These are phyloP conservation scores for Ptilodon capucinus DNA, from an alignment of 2,888 invertebrate species.

Conservation along the genomic window DNA sequence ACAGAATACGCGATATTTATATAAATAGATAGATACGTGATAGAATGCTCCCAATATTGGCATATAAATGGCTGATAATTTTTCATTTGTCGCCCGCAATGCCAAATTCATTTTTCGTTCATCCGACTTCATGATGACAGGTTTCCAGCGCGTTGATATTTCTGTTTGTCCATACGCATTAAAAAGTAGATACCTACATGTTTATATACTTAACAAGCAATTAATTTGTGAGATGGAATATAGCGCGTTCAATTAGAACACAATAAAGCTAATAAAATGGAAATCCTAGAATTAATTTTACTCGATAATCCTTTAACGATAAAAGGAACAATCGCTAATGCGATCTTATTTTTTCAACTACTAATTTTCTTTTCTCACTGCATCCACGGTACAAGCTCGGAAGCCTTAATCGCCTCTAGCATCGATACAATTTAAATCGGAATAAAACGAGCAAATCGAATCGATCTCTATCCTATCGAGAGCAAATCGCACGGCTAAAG, in stretches of 20 bases:
- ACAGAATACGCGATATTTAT: not conserved
- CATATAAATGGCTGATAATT: constrained; percentile 37
- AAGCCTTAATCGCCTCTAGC: constrained; percentile 73
- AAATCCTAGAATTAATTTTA: too few relatives aligned
- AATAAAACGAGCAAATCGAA: constrained; percentile 75
- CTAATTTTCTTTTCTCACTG: constrained; percentile 60
- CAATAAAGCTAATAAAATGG: not conserved
- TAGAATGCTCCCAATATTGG: constrained; percentile 28
- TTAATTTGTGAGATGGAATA: too few relatives aligned
- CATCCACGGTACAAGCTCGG: constrained; percentile 49
- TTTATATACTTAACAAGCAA: too few relatives aligned
- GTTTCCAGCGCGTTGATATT: constrained; percentile 30
- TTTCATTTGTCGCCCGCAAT: constrained; percentile 43
- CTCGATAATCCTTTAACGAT: constrained; percentile 3
- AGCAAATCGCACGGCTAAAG: constrained; percentile 77
- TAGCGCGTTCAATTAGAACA: constrained; percentile 5
- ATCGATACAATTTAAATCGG: constrained; percentile 79
- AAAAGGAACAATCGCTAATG: constrained; percentile 14
- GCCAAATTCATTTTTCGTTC: constrained; percentile 37
- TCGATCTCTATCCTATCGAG: constrained; percentile 75
- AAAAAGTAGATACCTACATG: not conserved
- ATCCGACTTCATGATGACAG: constrained; percentile 33
- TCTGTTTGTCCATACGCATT: constrained; percentile 15
- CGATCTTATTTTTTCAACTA: constrained; percentile 39
- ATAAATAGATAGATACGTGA: constrained; percentile 17